Percentiles rank a stretch among this genome's conserved stretches.
Conservation (phyloP, 1,140 invertebrate genomes). For the Achatina immaculata region DNA sequence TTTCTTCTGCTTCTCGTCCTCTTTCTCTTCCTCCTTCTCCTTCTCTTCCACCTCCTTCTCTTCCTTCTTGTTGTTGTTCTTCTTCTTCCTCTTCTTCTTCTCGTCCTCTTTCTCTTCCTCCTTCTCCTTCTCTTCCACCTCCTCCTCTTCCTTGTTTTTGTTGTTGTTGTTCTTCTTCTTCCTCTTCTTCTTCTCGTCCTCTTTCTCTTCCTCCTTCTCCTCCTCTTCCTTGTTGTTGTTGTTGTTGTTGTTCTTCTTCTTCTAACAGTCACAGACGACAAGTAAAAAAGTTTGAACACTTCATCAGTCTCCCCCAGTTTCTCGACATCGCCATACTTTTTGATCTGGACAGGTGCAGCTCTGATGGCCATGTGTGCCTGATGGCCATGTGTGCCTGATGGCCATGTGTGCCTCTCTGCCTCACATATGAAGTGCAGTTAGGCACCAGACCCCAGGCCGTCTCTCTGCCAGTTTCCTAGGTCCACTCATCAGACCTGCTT, state of each 20-base stretch:
- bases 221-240: neutral
- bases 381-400: neutral
- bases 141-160: too few species aligned
- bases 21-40: too few species aligned
- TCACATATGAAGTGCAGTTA: neutral
- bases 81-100: too few species aligned
- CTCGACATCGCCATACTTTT: neutral
- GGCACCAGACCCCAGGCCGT: neutral
- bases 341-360: too few species aligned
- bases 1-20: too few species aligned
- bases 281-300: neutral
- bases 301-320: neutral
- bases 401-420: neutral
- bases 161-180: neutral
- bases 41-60: too few species aligned
- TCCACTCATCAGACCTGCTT: too few species aligned
- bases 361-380: neutral
- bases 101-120: constrained; percentile 21
- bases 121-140: too few species aligned
- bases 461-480: neutral
- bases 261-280: neutral
- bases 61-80: too few species aligned
- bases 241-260: neutral
- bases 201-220: constrained; percentile 9
- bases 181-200: neutral